Evolutionary conservation across 2,888 invertebrate species (phyloP), one percentile per base, ranked within the genome.

Genomic region (Phalera bucephala): DNA sequence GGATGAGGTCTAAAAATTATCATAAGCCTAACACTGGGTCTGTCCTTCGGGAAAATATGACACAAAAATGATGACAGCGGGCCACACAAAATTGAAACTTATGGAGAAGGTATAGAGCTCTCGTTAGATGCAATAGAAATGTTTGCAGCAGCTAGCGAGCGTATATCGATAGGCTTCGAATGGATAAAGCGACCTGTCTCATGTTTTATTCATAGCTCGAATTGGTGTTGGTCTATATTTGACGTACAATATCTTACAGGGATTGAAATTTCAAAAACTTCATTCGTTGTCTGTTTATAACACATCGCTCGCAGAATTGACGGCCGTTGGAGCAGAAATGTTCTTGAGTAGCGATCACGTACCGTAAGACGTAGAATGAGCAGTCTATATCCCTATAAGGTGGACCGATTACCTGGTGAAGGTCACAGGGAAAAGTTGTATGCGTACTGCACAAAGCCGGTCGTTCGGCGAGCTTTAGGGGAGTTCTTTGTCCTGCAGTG

Each of bases 211-310:
- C 83, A 83, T 78, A 58, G 60, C 45, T 50, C 51, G 72, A 79
- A 74, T 72, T 72, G 75, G 73, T 80, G 80, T 82, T 80, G 80
- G 81, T 82, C 79, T 77, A 80, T 81, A 81, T 80, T 79, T 82
- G 77, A 80, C 80, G 78, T 72, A 66, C 64, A 64, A 66, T 73
- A 71, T 72, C 65, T 74, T 70, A 70, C 66, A 60, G 43, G 58
- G 64, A 73, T 75, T 74, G 74, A 72, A 17, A 17, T 17, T 17
- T 17, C 5, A 17, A 17, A 17, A 17, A 17, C 5, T 17, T 17
- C 17, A 17, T 17, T 5, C 3, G 17, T 17, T 5, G 5, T 3
- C 5, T 17, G 17, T 17, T 17, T 17, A n/a, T 17, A 17, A 17
- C 5, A 17, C 5, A 17, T 17, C n/a, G n/a, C n/a, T n/a, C n/a